Conservation (phyloP, 2,797 vertebrate genomes). For the Hydrolagus colliei region DNA sequence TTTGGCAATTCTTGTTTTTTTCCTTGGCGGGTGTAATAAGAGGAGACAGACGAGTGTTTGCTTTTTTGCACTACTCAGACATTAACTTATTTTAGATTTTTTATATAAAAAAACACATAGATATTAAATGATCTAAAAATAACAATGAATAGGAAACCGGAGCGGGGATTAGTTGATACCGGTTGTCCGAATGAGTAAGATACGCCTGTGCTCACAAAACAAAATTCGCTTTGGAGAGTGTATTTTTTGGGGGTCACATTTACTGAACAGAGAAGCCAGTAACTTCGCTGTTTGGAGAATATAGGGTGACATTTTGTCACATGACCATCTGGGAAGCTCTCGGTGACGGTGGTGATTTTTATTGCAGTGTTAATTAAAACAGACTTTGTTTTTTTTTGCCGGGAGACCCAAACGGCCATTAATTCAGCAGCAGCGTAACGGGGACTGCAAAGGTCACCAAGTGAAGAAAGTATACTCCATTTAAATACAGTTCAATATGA, state of each 20-base stretch:
- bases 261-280: not conserved
- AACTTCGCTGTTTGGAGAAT: not conserved
- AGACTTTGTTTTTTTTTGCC: constrained; percentile 37
- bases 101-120: not conserved
- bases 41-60: too few species aligned
- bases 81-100: too few species aligned
- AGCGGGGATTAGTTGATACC: not conserved
- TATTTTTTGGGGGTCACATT: not conserved
- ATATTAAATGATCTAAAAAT: not conserved
- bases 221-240: not conserved
- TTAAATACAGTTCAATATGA: constrained; percentile 42
- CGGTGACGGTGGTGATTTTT: not conserved
- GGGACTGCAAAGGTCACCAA: constrained; percentile 34
- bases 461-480: constrained; percentile 38
- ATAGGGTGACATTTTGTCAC: not conserved
- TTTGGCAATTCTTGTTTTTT: constrained; percentile 1
- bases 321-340: too few species aligned
- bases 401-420: constrained; percentile 20
- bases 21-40: not conserved
- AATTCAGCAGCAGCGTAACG: constrained; percentile 41
- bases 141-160: not conserved
- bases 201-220: not conserved
- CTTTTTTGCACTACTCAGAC: too few species aligned
- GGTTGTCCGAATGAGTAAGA: too few species aligned
- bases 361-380: constrained; percentile 36